Evolutionary conservation across 2,888 invertebrate genomes (phyloP), one percentile per base, ranked within the genome.

Genomic region (Theretra japonica): DNA sequence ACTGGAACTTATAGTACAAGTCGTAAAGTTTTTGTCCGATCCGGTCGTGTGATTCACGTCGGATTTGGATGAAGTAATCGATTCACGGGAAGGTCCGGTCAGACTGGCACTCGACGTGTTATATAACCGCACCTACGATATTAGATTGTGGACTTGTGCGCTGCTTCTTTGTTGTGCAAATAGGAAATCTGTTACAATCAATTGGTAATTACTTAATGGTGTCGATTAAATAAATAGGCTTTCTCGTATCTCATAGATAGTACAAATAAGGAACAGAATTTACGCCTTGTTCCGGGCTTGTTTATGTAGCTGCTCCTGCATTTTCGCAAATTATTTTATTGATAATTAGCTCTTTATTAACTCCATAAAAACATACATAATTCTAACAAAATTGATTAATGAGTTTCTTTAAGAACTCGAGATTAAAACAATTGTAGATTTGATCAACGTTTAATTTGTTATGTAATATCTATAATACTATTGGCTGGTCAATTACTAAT

Each of bases 141-240:
- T 30, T 33, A 62, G 41, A 65, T 65, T 65, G 48, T 48, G n/a
- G 53, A 23, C 65, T 65, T 65, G 65, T 48, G 23, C 41, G 41
- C 30, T 21, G 15, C 23, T 48, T 65, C 41, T 65, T 65, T 11
- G 17, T 33, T 62, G 33, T 33, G 33, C 41, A 48, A 41, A 41
- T 11, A 65, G 65, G 48, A 65, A 65, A 53, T 53, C 48, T 65
- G 65, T 48, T 48, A 65, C 65, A 48, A 48, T 65, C 23, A 23
- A 23, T 48, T 21, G 21, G 65, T 62, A 48, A 65, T 65, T 41
- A 48, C 65, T 65, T 65, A 65, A 65, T 65, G 21, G 62, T 60
- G 53, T 53, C 53, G 53, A 41, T 41, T 15, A 23, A 41, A 21
- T 33, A 15, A 41, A 23, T 23, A 17, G 5, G 2, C 60, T 60